Conservation (phyloP, 2,797 vertebrate genomes). For the Acrossocheilus fasciatus region DNA sequence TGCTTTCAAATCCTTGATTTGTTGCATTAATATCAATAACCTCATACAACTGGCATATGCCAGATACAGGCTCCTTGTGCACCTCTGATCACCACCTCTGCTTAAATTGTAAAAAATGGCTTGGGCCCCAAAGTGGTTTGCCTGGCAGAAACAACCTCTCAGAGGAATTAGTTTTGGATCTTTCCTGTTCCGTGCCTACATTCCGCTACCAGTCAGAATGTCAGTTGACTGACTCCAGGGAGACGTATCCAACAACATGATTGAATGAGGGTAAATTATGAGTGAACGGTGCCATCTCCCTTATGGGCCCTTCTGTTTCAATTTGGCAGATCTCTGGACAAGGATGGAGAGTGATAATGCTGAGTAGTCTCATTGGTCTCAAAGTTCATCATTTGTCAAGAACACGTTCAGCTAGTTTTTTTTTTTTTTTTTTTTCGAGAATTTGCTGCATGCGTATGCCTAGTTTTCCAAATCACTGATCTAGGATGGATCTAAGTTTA, state of each 20-base stretch:
- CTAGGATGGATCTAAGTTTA: background rate
- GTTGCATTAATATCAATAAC: conserved; percentile 4
- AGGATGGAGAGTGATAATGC: conserved; percentile 23
- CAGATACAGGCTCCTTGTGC: background rate
- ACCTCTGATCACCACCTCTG: conserved; percentile 16
- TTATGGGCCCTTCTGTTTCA: conserved; percentile 40
- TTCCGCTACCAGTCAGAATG: conserved; percentile 28
- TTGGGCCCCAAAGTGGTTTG: background rate
- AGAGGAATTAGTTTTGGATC: conserved; percentile 26
- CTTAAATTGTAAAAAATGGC: conserved; percentile 48
- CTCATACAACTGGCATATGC: background rate
- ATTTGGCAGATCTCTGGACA: conserved; percentile 27
- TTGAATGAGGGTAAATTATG: conserved; percentile 50
- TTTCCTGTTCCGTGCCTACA: background rate
- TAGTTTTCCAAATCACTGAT: background rate
- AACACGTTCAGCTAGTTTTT: background rate
- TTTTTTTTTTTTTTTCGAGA: background rate
- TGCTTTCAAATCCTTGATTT: background rate
- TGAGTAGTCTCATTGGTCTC: background rate
- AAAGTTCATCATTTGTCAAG: conserved; percentile 20
- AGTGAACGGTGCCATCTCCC: conserved; percentile 49
- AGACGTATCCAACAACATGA: conserved; percentile 43
- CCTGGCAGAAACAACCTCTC: conserved; percentile 26
- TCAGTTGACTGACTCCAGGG: conserved; percentile 33
- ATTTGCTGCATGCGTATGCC: background rate